phyloP scores from a whole-genome alignment of 2,113 vertebrate species.

The Vanacampus margaritifer region DNA sequence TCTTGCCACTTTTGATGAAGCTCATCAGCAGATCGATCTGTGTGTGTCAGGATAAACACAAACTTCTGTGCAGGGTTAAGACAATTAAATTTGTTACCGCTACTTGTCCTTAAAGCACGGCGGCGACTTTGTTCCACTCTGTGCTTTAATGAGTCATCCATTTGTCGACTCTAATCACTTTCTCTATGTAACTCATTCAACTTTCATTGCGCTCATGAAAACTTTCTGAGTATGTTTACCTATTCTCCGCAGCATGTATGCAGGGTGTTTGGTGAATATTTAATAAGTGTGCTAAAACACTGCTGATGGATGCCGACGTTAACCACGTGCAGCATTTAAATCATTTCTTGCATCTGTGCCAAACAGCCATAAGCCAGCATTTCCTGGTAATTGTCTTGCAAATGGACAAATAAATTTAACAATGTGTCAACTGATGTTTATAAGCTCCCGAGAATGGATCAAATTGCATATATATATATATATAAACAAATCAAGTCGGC shows the following conservation, averaged over 20 bases:
- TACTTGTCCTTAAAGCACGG: not conserved
- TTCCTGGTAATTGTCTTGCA: not conserved
- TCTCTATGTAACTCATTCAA: not conserved
- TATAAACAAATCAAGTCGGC: too few relatives aligned
- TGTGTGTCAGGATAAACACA: not conserved
- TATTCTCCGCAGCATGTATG: not conserved
- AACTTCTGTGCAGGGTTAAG: constrained; percentile 8
- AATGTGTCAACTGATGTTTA: not conserved
- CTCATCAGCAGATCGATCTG: not conserved
- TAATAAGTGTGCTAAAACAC: not conserved
- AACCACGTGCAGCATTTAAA: not conserved
- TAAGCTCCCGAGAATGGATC: not conserved
- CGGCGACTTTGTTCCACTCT: not conserved
- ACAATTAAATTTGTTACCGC: not conserved
- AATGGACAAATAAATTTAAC: not conserved
- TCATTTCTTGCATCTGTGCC: not conserved
- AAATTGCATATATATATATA: too few relatives aligned
- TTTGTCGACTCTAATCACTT: not conserved
- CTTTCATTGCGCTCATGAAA: not conserved
- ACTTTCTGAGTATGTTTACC: not conserved
- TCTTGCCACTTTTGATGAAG: constrained; percentile 1
- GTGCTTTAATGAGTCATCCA: not conserved
- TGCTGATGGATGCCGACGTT: not conserved
- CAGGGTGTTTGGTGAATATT: not conserved
- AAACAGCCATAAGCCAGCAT: not conserved